phyloP scores from a whole-genome alignment of 2,797 vertebrate genomes.

The Oreochromis mossambicus region DNA sequence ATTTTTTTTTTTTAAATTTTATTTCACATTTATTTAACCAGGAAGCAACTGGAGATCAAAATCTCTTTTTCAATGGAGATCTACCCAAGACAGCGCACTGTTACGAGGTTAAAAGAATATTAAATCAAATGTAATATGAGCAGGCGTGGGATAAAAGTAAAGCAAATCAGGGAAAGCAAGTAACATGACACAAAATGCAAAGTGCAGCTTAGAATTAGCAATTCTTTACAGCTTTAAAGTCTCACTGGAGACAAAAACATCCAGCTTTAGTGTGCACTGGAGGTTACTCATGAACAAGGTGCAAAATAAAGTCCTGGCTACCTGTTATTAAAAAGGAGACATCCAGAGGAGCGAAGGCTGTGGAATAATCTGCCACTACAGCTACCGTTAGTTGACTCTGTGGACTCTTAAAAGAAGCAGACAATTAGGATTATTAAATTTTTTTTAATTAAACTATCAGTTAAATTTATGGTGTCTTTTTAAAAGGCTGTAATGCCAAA shows the following conservation, averaged over 20 bases:
- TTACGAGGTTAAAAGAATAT: rapidly evolving
- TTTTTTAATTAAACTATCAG: not conserved
- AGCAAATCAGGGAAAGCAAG: not conserved
- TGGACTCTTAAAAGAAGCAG: not conserved
- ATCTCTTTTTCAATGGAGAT: not conserved
- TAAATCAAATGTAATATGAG: not conserved
- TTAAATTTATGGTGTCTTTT: not conserved
- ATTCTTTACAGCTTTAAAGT: not conserved
- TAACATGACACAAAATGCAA: not conserved
- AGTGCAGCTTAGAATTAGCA: not conserved
- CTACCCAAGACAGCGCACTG: not conserved
- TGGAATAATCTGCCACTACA: not conserved
- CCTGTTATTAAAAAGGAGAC: not conserved
- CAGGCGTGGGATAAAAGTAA: not conserved
- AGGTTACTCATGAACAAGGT: not conserved
- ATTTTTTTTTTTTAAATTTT: not conserved
- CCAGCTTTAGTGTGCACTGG: rapidly evolving
- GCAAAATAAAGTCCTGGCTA: not conserved
- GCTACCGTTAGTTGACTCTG: not conserved
- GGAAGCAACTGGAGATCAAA: not conserved
- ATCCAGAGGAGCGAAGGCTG: not conserved
- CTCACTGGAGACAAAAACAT: not conserved
- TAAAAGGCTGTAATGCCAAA: not conserved
- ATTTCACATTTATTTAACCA: not conserved
- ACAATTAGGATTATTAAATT: not conserved